phyloP scores from a whole-genome alignment of 2,113 vertebrate genomes.

The Chelonoidis abingdonii region DNA sequence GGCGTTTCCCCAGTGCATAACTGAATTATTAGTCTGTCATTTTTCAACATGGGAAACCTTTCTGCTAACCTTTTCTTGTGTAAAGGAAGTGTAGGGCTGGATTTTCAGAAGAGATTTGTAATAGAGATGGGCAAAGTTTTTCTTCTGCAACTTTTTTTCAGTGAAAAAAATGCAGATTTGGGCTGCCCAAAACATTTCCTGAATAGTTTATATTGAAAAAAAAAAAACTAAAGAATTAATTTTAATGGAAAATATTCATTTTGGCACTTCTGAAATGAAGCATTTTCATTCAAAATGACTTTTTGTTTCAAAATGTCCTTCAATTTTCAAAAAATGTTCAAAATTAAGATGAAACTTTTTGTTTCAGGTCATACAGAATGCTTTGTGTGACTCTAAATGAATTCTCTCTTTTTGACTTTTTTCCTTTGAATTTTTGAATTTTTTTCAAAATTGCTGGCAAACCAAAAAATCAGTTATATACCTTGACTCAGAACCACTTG shows the following conservation, averaged over 20 bases:
- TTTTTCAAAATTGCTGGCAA: too few relatives aligned
- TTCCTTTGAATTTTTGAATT: too few relatives aligned
- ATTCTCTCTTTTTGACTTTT: too few relatives aligned
- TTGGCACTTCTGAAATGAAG: not conserved
- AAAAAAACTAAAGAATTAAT: not conserved
- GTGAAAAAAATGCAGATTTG: not conserved
- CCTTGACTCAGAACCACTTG: too few relatives aligned
- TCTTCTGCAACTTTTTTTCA: not conserved
- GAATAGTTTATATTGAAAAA: not conserved
- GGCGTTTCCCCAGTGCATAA: not conserved
- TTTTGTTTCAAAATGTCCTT: not conserved
- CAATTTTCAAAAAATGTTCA: not conserved
- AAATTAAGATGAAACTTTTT: not conserved
- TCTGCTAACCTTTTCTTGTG: not conserved
- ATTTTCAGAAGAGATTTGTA: not conserved
- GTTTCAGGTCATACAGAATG: too few relatives aligned
- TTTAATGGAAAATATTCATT: not conserved
- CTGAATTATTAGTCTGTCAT: too few relatives aligned
- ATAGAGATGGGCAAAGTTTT: not conserved
- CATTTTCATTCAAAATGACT: not conserved
- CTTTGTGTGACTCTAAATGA: too few relatives aligned
- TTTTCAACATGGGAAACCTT: not conserved
- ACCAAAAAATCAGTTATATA: too few relatives aligned
- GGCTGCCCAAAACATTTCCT: not conserved
- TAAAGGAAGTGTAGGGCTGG: not conserved